Evolutionary conservation across 1,140 invertebrate species (phyloP).

Genomic region (Drosophila takahashii): DNA sequence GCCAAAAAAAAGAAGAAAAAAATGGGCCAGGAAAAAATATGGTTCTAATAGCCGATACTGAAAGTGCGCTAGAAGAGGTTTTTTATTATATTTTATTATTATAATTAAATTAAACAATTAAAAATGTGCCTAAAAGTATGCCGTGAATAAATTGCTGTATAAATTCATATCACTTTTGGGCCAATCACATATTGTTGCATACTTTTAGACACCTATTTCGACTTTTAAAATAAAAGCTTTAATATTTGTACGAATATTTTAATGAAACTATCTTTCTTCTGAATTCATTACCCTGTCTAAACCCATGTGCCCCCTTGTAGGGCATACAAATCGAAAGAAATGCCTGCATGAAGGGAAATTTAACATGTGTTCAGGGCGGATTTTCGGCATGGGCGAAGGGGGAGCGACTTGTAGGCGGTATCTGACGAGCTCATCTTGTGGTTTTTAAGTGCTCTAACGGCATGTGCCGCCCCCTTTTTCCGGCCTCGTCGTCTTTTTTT

Average conservation of each 20-base stretch:
- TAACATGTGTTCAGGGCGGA: slow-evolving; percentile 63
- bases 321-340: slow-evolving; percentile 7
- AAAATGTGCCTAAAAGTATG: too few relatives aligned
- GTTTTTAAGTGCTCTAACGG: slow-evolving; percentile 68
- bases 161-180: too few relatives aligned
- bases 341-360: slow-evolving; percentile 54
- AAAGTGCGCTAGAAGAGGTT: neutral
- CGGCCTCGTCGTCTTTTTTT: slow-evolving; percentile 9
- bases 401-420: slow-evolving; percentile 30
- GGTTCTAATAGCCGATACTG: neutral
- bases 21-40: neutral
- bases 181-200: too few relatives aligned
- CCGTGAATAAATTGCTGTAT: too few relatives aligned
- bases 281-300: too few relatives aligned
- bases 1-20: neutral
- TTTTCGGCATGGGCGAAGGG: neutral
- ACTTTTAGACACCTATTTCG: too few relatives aligned
- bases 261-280: too few relatives aligned
- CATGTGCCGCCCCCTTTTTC: slow-evolving; percentile 3
- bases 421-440: slow-evolving; percentile 77
- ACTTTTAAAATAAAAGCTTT: too few relatives aligned
- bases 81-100: neutral
- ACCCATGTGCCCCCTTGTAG: slow-evolving; percentile 1
- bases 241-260: too few relatives aligned
- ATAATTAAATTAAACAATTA: too few relatives aligned